Percentiles rank a stretch among this genome's conserved stretches.
phyloP scores from a whole-genome alignment of 1,140 invertebrate genomes.

The Drosophila asahinai region DNA sequence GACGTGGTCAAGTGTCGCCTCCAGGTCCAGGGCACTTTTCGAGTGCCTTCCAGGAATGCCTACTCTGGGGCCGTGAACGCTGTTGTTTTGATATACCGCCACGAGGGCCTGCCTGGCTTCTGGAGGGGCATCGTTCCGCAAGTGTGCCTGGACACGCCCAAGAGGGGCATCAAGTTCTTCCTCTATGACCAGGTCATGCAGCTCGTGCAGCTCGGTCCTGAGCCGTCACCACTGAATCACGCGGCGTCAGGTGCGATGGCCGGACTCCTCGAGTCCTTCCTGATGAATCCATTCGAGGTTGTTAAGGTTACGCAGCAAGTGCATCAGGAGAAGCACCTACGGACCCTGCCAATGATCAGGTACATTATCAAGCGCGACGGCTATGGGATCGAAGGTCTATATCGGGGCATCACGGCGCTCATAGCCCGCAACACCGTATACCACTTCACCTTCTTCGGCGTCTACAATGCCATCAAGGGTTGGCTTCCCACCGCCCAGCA shows the following conservation, averaged over 20 bases:
- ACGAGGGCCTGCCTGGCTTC: conserved; percentile 92
- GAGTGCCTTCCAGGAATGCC: conserved; percentile 64
- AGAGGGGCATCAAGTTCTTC: conserved; percentile 95
- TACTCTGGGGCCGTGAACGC: conserved; percentile 93
- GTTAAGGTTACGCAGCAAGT: conserved; percentile 94
- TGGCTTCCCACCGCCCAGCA: conserved; percentile 89
- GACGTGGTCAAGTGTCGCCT: conserved; percentile 58
- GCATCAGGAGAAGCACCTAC: conserved; percentile 88
- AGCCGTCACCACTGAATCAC: conserved; percentile 91
- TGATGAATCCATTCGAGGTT: conserved; percentile 97
- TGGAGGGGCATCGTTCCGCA: conserved; percentile 97
- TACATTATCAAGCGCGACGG: conserved; percentile 91
- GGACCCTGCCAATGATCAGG: conserved; percentile 91
- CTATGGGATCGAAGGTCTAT: conserved; percentile 91
- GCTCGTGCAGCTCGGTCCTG: conserved; percentile 90
- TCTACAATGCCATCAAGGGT: conserved; percentile 94
- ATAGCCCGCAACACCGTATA: conserved; percentile 93
- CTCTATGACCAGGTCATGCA: conserved; percentile 95
- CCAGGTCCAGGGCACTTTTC: conserved; percentile 29
- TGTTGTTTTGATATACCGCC: conserved; percentile 93
- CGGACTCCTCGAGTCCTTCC: conserved; percentile 92
- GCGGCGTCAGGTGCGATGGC: conserved; percentile 92
- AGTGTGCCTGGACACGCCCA: conserved; percentile 95
- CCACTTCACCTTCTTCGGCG: conserved; percentile 96
- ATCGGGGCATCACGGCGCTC: conserved; percentile 94